These are phyloP conservation scores for Neotoma lepida DNA, from an alignment of 2,113 vertebrate genomes.

Conservation along the genomic window DNA sequence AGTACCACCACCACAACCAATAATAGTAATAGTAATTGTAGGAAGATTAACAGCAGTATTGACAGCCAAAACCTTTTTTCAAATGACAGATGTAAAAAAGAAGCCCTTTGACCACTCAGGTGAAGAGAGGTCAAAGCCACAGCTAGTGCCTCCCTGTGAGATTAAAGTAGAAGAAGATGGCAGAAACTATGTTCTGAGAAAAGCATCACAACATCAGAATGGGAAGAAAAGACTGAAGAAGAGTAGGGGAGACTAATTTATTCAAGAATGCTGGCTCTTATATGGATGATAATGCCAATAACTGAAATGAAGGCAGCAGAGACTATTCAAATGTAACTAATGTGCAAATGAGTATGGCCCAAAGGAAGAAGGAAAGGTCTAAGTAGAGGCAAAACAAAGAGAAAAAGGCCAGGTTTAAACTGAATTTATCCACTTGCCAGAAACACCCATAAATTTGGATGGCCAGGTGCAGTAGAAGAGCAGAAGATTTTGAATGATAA, in stretches of 20 bases:
- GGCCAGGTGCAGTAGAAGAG: conserved; percentile 89
- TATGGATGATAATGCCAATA: conserved; percentile 81
- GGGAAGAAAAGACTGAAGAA: conserved; percentile 87
- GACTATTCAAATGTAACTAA: conserved; percentile 90
- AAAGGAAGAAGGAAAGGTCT: conserved; percentile 94
- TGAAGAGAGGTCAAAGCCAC: conserved; percentile 91
- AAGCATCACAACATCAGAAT: conserved; percentile 86
- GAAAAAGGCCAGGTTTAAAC: conserved; percentile 96
- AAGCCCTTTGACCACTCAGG: conserved; percentile 97
- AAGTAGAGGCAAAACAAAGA: conserved; percentile 95
- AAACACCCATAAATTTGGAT: conserved; percentile 94
- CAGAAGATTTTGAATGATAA: conserved; percentile 81
- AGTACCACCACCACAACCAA: not conserved
- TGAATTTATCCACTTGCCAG: conserved; percentile 98
- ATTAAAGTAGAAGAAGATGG: conserved; percentile 87
- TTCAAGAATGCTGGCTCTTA: conserved; percentile 81
- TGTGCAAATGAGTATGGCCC: conserved; percentile 95
- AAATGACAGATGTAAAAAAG: conserved; percentile 96
- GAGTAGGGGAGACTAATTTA: conserved; percentile 85
- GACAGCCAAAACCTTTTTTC: conserved; percentile 97
- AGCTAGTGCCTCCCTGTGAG: conserved; percentile 88
- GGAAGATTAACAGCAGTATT: conserved; percentile 97
- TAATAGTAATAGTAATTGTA: conserved; percentile 89
- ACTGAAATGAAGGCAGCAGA: conserved; percentile 88
- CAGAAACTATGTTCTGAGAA: conserved; percentile 81